Conservation (phyloP, 2,888 invertebrate genomes). For the Catotricha subobsoleta region DNA sequence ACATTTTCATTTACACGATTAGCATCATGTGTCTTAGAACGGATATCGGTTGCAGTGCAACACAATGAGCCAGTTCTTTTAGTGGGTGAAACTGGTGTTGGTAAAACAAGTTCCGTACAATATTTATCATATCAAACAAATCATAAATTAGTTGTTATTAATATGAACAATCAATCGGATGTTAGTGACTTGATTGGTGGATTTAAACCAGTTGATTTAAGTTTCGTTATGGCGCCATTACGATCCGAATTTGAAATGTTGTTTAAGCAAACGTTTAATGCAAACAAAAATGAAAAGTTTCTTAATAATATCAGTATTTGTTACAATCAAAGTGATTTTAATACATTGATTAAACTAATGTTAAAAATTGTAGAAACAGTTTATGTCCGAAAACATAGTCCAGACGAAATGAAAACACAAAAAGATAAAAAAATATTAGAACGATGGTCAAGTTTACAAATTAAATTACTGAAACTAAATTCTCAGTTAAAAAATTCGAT, state of each 20-base stretch:
- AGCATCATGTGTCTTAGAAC: conserved; percentile 67
- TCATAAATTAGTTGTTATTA: conserved; percentile 78
- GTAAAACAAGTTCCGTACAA: conserved; percentile 91
- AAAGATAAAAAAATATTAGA: conserved; percentile 31
- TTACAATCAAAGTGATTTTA: conserved; percentile 55
- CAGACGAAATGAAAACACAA: neutral
- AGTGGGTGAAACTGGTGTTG: conserved; percentile 97
- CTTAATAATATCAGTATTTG: conserved; percentile 60
- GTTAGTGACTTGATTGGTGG: conserved; percentile 92
- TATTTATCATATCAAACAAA: conserved; percentile 71
- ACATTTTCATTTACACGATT: conserved; percentile 72
- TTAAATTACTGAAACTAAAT: conserved; percentile 51
- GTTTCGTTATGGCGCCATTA: conserved; percentile 63
- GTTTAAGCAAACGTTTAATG: conserved; percentile 60
- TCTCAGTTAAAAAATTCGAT: conserved; percentile 49
- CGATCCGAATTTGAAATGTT: conserved; percentile 65
- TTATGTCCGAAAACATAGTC: conserved; percentile 12
- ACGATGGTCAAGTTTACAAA: conserved; percentile 45
- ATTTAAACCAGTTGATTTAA: conserved; percentile 87
- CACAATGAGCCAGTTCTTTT: conserved; percentile 79
- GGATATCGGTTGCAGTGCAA: conserved; percentile 65
- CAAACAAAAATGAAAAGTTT: conserved; percentile 65
- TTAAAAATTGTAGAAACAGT: conserved; percentile 37
- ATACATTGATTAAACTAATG: conserved; percentile 55
- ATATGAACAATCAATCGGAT: conserved; percentile 98